Evolutionary conservation across 1,140 invertebrate genomes (phyloP).

Genomic region (Belonocnema kinseyi): DNA sequence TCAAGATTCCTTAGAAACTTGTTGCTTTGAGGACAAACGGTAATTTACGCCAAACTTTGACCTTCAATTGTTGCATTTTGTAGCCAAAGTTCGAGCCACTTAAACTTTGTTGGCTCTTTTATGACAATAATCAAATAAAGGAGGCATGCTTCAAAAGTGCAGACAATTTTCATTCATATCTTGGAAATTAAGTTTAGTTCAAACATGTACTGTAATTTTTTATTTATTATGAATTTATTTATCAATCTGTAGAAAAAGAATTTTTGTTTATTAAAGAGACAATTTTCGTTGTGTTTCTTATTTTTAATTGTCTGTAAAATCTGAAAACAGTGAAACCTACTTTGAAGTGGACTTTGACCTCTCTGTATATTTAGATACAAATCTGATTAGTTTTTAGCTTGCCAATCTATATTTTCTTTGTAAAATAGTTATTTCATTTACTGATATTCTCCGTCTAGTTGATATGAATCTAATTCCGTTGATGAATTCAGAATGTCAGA

Average conservation of each 20-base stretch:
- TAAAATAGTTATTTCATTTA: background rate
- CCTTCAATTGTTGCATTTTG: background rate
- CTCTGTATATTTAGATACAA: background rate
- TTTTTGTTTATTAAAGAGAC: background rate
- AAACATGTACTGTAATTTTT: too few species aligned
- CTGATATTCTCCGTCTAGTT: background rate
- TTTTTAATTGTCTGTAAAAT: background rate
- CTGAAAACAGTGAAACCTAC: background rate
- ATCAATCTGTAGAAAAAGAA: too few species aligned
- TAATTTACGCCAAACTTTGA: background rate
- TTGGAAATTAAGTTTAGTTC: too few species aligned
- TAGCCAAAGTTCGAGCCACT: too few species aligned
- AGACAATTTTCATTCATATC: too few species aligned
- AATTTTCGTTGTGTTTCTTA: background rate
- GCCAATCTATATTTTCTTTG: background rate
- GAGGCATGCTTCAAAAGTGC: too few species aligned
- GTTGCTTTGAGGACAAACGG: background rate
- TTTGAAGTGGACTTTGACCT: constrained; percentile 8
- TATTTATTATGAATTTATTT: too few species aligned
- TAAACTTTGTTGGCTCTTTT: too few species aligned
- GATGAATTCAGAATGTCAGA: too few species aligned
- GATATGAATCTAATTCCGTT: too few species aligned
- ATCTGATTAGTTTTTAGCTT: constrained; percentile 1
- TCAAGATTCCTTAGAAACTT: background rate
- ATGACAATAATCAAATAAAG: too few species aligned